Conservation (phyloP, 2,888 invertebrate species). For the Alloplasta piceator region DNA sequence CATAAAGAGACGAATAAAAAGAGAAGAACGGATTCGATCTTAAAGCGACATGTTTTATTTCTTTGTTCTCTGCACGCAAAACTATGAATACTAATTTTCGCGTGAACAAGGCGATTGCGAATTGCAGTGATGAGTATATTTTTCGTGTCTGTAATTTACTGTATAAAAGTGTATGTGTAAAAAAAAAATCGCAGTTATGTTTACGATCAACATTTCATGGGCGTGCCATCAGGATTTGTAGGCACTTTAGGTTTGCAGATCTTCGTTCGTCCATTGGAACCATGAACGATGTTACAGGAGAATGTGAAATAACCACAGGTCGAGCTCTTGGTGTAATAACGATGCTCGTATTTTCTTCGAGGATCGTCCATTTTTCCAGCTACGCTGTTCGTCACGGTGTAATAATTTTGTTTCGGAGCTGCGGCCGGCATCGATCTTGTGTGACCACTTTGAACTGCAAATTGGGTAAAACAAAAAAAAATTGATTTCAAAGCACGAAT, state of each 20-base stretch:
- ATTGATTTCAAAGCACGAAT: no score
- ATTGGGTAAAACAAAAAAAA: not conserved
- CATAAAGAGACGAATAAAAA: slow-evolving; percentile 28
- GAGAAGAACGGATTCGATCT: slow-evolving; percentile 33
- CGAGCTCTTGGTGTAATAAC: slow-evolving; percentile 94
- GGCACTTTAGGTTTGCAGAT: slow-evolving; percentile 93
- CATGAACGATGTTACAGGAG: slow-evolving; percentile 91
- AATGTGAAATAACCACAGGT: slow-evolving; percentile 95
- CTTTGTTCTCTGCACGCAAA: slow-evolving; percentile 36
- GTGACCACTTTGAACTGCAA: slow-evolving; percentile 46
- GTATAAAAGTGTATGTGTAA: slow-evolving; percentile 17
- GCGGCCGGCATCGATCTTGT: slow-evolving; percentile 52
- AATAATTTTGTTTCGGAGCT: slow-evolving; percentile 84
- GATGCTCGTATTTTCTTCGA: slow-evolving; percentile 85
- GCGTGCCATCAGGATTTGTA: slow-evolving; percentile 90
- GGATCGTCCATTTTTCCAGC: slow-evolving; percentile 88
- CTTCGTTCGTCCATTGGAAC: slow-evolving; percentile 90
- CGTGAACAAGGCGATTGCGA: slow-evolving; percentile 46
- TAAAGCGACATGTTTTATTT: slow-evolving; percentile 44
- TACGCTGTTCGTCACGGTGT: slow-evolving; percentile 92
- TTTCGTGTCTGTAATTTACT: slow-evolving; percentile 31
- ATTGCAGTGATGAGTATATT: slow-evolving; percentile 47
- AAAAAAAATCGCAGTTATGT: slow-evolving; percentile 31
- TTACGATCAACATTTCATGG: slow-evolving; percentile 85
- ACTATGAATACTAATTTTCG: slow-evolving; percentile 45